Conservation (phyloP, 2,888 invertebrate genomes). For the Eilema caniola region DNA sequence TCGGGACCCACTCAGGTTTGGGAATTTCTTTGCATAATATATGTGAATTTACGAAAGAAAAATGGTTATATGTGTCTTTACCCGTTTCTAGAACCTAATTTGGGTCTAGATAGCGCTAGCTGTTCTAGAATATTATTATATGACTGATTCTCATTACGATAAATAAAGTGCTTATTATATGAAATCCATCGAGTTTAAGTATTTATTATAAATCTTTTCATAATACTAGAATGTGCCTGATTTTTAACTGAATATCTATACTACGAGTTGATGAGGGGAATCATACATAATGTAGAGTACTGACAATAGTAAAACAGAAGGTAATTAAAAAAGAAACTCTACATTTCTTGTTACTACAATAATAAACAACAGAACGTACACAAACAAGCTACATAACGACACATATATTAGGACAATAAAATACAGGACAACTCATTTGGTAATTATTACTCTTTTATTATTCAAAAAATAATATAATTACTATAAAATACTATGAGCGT, state of each 20-base stretch:
- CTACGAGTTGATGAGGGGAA: not conserved
- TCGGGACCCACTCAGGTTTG: too few relatives aligned
- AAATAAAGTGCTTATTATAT: not conserved
- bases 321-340: not conserved
- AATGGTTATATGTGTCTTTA: not conserved
- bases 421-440: conserved; percentile 72
- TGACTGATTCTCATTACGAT: too few relatives aligned
- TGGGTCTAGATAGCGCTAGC: not conserved
- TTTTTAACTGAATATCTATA: not conserved
- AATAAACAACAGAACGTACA: conserved; percentile 44
- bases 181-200: not conserved
- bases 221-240: not conserved
- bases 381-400: conserved; percentile 56
- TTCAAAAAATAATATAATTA: conserved; percentile 74
- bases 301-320: conserved; percentile 5
- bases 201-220: not conserved
- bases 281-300: not conserved
- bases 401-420: conserved; percentile 74
- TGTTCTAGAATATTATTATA: not conserved
- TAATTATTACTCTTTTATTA: conserved; percentile 81
- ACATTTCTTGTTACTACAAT: conserved; percentile 20
- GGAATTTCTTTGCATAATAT: too few relatives aligned
- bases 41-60: too few relatives aligned
- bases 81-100: not conserved
- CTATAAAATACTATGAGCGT: conserved; percentile 80